Base-by-base conservation (phyloP, 2,113 vertebrate species). In the Mesembrinibis cayennensis region DNA sequence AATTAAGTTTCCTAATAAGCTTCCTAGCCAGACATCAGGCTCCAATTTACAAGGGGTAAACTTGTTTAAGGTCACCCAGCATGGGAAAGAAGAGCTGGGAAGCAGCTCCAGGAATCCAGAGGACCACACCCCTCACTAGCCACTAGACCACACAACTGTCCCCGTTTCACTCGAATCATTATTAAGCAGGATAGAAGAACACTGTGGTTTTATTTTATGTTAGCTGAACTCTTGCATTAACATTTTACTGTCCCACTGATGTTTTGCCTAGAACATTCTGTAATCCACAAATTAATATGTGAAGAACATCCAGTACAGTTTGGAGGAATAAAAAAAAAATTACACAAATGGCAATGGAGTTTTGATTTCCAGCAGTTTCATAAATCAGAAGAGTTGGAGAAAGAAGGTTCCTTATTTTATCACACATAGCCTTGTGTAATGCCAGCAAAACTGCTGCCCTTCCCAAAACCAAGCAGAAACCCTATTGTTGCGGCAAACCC, bases 231-330 rank as follows among this genome's bases (percentile, higher is more conserved):
- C 95, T 95, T 85, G 63, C 89, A 93, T 97, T 96, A 97, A 89
- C 71, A 50, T 97, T 97, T 96, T 97, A 95, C 93, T 96, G 89
- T 85, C 91, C 95, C 95, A 88, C 95, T 97, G 94, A 97, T 97
- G 94, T 96, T 97, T 97, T 96, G 95, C 96, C 93, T 97, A 97
- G 97, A 97, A 97, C 97, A 97, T 96, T 97, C 91, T 97, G 97
- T 97, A 97, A 97, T 96, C 97, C 97, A 93, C 97, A 97, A 97
- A 97, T 97, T 97, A 97, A 96, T 92, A 96, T 49, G 93, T 96
- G 94, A 97, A 90, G 96, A 97, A 97, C 97, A 97, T 97, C 82
- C 95, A 97, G 97, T 91, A 88, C 94, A 62, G 59, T 96, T 94
- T 95, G 79, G 82, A 94, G 40, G 47, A 90, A 92, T 92, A 95